A percentile compares a stretch with the other conserved stretches of the same genome.
Conservation (phyloP, 2,888 invertebrate genomes). For the Stegana nigrithorax region DNA sequence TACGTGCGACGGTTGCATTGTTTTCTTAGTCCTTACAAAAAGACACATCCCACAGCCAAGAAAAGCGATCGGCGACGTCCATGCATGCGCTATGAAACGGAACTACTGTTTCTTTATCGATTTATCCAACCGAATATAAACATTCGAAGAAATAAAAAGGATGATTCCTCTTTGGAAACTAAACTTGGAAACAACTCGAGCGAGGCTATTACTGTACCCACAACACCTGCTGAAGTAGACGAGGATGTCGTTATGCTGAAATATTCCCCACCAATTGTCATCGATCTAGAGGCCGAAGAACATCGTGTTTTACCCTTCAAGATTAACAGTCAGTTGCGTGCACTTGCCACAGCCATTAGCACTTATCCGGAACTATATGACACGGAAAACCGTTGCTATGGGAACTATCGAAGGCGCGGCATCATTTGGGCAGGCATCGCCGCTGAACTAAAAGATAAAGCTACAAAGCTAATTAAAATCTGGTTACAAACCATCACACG, state of each 20-base stretch:
- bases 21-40: no score
- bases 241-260: conserved; percentile 36
- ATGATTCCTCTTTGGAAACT: background rate
- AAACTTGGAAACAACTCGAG: background rate
- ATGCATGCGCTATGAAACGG: background rate
- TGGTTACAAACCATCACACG: conserved; percentile 57
- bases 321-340: conserved; percentile 16
- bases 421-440: conserved; percentile 58
- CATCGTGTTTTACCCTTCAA: background rate
- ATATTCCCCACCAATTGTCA: conserved; percentile 35
- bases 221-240: background rate
- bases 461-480: conserved; percentile 58
- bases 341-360: conserved; percentile 44
- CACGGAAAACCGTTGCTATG: conserved; percentile 26
- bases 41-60: no score
- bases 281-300: conserved; percentile 43
- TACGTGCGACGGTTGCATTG: background rate
- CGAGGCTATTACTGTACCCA: background rate
- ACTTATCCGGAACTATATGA: conserved; percentile 57
- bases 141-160: conserved; percentile 21
- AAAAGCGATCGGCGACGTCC: background rate
- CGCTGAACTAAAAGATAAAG: conserved; percentile 54
- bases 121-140: conserved; percentile 41
- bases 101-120: background rate
- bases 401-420: conserved; percentile 50